Evolutionary conservation across 2,888 invertebrate species (phyloP), one percentile per base, ranked within the genome.

Genomic region (Ectobius pallidus): DNA sequence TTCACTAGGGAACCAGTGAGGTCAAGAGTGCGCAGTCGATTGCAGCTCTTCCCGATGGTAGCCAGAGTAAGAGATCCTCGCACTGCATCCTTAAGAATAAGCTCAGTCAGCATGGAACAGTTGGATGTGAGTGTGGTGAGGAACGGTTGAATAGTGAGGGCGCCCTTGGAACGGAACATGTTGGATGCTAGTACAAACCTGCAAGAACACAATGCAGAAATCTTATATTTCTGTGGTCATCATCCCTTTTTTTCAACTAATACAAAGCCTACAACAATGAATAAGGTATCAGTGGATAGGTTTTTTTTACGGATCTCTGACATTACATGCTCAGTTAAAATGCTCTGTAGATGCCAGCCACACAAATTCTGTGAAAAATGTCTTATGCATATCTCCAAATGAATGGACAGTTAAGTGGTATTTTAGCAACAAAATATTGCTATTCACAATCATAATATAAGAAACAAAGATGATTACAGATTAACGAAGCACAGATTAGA

Each of bases 51-150:
- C 9, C 74, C 74, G 42, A 74, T 73, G 7, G 44, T 39, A n/a
- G 42, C 30, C 58, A 74, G 30, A 1, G 73, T 61, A 16, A 44
- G 70, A 14, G 42, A 49, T n/a, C 68, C 68, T 6, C 32, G 18
- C 20, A 73, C 63, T 3, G 61, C 25, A 18, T 74, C 71, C 39
- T 73, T 74, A 20, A 74, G 25, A 27, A 74, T 61, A 2, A 74
- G 62, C 62, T 74, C 73, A n/a, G 70, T 73, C 18, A 74, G 69
- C 27, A 42, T 18, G 11, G 49, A 42, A 32, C 74, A 74, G 62
- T 71, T 74, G 20, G 27, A 27, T 14, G 62, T 46, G 20, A 74
- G 62, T 9, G 32, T 32, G 9, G n/a, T 44, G 4, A 74, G 52
- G 27, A 68, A 68, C 16, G 70, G 67, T 25, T 67, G 49, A 14